These are phyloP conservation scores for Sarcophaga peregrina DNA, from an alignment of 1,140 invertebrate genomes.

Conservation along the genomic window DNA sequence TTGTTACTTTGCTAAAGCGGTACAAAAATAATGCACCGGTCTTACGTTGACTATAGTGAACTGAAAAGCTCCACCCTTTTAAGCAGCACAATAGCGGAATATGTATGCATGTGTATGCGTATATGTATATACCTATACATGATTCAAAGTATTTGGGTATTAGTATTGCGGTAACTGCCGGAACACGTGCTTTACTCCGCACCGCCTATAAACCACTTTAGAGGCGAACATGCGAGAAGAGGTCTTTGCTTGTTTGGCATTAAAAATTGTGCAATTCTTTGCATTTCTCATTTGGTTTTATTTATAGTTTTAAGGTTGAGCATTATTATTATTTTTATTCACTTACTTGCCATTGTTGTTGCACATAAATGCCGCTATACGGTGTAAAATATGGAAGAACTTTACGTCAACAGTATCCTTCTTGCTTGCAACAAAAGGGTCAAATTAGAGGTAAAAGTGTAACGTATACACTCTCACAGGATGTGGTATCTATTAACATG, in stretches of 20 bases:
- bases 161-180: not conserved
- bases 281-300: not conserved
- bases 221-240: not conserved
- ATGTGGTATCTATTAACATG: not conserved
- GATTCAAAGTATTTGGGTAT: too few species aligned
- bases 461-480: too few species aligned
- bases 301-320: slow-evolving; percentile 14
- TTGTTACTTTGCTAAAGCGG: too few species aligned
- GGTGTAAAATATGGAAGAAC: not conserved
- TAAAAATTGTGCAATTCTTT: not conserved
- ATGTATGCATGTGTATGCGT: not conserved
- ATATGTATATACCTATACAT: not conserved
- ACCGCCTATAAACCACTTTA: not conserved
- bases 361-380: not conserved
- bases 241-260: too few species aligned
- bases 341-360: not conserved
- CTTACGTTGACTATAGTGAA: not conserved
- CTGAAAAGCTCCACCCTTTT: not conserved
- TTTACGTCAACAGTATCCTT: slow-evolving; percentile 18
- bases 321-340: not conserved
- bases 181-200: slow-evolving; percentile 6
- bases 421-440: not conserved
- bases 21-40: not conserved
- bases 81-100: not conserved
- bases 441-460: not conserved